phyloP scores from a whole-genome alignment of 2,888 invertebrate species.

The Hylaea fasciaria region DNA sequence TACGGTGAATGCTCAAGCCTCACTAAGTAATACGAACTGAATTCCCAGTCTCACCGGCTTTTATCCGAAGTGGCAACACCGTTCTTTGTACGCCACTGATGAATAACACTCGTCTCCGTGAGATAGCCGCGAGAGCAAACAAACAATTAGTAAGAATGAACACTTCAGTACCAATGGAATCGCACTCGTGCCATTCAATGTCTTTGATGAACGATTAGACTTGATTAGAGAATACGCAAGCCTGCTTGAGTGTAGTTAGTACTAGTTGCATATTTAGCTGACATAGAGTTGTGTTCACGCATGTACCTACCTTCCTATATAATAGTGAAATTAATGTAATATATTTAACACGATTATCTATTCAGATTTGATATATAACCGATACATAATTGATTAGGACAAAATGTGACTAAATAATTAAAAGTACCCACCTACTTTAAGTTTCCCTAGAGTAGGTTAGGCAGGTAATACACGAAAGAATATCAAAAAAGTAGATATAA shows the following conservation, averaged over 20 bases:
- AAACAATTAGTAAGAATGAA: slow-evolving; percentile 26
- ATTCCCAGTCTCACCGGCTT: neutral
- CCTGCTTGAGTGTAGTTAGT: neutral
- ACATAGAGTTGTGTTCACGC: no score
- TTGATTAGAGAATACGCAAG: slow-evolving; percentile 1
- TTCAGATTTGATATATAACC: no score
- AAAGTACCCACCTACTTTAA: no score
- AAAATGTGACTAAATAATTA: no score
- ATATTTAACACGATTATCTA: no score
- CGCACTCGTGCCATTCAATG: slow-evolving; percentile 9
- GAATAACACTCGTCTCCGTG: slow-evolving; percentile 21
- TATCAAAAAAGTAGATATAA: no score
- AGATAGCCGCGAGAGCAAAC: slow-evolving; percentile 18
- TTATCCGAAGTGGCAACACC: slow-evolving; percentile 17
- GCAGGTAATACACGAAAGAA: no score
- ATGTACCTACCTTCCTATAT: no score
- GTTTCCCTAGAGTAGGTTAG: no score
- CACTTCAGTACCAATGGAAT: slow-evolving; percentile 17
- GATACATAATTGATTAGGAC: no score
- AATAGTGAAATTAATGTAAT: no score
- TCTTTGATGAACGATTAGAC: slow-evolving; percentile 8
- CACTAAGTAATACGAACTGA: neutral
- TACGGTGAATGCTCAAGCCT: no score
- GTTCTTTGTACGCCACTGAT: slow-evolving; percentile 13
- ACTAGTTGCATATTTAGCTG: slow-evolving; percentile 1